These are phyloP conservation scores for Novumbra hubbsi DNA, from an alignment of 2,797 vertebrate genomes.

Conservation along the genomic window DNA sequence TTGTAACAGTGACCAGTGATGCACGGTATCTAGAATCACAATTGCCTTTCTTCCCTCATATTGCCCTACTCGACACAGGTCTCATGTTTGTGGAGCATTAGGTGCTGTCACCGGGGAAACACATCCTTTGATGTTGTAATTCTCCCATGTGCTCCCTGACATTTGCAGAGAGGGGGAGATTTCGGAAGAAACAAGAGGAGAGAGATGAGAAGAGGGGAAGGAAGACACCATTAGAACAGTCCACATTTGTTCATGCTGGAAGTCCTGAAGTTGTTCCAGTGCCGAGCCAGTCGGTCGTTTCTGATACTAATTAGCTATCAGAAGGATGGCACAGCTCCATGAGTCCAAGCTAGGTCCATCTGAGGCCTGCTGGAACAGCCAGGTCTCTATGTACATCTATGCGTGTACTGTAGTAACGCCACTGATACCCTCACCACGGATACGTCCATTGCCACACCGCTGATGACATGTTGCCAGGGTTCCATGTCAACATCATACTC, in stretches of 20 bases:
- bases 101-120: constrained; percentile 49
- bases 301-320: constrained; percentile 72
- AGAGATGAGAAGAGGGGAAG: constrained; percentile 43
- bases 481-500: constrained; percentile 42
- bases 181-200: constrained; percentile 43
- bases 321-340: constrained; percentile 61
- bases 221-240: constrained; percentile 65
- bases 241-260: constrained; percentile 62
- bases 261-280: constrained; percentile 69
- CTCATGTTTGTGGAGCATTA: constrained; percentile 17
- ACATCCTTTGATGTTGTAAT: constrained; percentile 32
- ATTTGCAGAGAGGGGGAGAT: constrained; percentile 16
- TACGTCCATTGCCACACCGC: constrained; percentile 34
- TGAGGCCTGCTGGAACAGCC: constrained; percentile 24
- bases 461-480: constrained; percentile 35
- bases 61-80: not conserved
- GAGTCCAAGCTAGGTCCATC: constrained; percentile 13
- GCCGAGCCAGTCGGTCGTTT: constrained; percentile 68
- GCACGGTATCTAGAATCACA: not conserved
- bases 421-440: constrained; percentile 39
- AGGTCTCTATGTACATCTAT: constrained; percentile 28
- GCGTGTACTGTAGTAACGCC: constrained; percentile 35
- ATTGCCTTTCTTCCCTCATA: not conserved
- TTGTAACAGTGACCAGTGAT: not conserved
- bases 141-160: constrained; percentile 59